Percentiles rank a stretch among this genome's conserved stretches.
Conservation (phyloP, 1,140 invertebrate species). For the Drosophila nikananu region DNA sequence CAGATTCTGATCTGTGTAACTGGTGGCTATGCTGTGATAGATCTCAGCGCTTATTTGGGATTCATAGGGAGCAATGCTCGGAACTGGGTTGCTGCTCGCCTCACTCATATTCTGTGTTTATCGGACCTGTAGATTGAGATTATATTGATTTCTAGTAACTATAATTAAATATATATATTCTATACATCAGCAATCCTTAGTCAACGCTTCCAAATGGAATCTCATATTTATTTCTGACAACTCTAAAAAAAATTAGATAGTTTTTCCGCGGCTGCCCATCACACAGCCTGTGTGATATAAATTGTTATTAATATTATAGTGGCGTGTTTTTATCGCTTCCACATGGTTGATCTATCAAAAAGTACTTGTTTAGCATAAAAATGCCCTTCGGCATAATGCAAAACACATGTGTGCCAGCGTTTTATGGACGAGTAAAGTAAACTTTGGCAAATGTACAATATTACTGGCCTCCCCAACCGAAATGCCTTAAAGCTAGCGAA, state of each 20-base stretch:
- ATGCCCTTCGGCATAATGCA: conserved; percentile 58
- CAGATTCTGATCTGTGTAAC: conserved; percentile 61
- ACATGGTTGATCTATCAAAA: conserved; percentile 39
- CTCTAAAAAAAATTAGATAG: neutral
- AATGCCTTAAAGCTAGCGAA: conserved; percentile 6
- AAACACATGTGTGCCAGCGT: conserved; percentile 52
- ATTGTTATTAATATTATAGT: conserved; percentile 21
- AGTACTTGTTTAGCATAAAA: conserved; percentile 24
- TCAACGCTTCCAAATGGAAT: neutral
- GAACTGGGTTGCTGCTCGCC: conserved; percentile 15
- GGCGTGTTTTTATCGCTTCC: conserved; percentile 24
- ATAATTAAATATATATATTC: neutral
- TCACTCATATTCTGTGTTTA: conserved; percentile 62
- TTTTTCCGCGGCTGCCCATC: neutral
- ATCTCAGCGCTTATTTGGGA: conserved; percentile 53
- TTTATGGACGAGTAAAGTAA: conserved; percentile 11
- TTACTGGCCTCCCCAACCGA: neutral
- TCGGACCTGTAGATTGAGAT: neutral
- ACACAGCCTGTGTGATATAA: neutral
- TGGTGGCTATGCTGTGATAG: conserved; percentile 57
- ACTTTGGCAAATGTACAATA: conserved; percentile 23
- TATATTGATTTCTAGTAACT: neutral
- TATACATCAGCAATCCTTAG: neutral
- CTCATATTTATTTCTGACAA: neutral
- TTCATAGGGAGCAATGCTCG: conserved; percentile 15